Conservation (phyloP, 2,888 invertebrate species). For the Drosophila neotestacea region DNA sequence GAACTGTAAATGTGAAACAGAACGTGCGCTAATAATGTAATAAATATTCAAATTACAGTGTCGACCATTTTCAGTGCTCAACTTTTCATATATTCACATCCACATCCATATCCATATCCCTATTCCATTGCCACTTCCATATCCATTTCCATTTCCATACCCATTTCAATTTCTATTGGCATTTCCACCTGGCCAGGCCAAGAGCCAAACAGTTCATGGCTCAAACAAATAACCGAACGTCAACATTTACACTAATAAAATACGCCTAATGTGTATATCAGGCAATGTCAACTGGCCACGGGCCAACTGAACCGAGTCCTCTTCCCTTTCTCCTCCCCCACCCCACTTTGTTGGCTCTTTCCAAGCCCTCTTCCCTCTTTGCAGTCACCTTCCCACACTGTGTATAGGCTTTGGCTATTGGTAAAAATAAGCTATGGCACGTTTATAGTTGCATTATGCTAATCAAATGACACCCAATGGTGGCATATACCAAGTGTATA, state of each 20-base stretch:
- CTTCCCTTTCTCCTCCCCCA: neutral
- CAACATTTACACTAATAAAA: constrained; percentile 78
- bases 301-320: constrained; percentile 57
- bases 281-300: constrained; percentile 52
- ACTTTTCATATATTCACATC: neutral
- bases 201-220: constrained; percentile 46
- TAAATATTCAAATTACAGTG: constrained; percentile 77
- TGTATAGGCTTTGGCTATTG: constrained; percentile 57
- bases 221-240: constrained; percentile 69
- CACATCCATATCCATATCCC: neutral
- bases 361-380: neutral
- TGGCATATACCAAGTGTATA: constrained; percentile 54
- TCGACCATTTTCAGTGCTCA: neutral
- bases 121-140: constrained; percentile 15
- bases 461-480: constrained; percentile 81
- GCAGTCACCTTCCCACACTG: neutral
- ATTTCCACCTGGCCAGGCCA: constrained; percentile 66
- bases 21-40: constrained; percentile 71
- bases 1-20: constrained; percentile 30
- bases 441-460: constrained; percentile 81
- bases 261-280: constrained; percentile 71
- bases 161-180: constrained; percentile 63
- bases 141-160: constrained; percentile 33
- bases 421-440: constrained; percentile 77
- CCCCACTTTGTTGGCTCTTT: neutral